Conservation (phyloP, 2,113 vertebrate species). For the zebrafish (Danio rerio) region DNA sequence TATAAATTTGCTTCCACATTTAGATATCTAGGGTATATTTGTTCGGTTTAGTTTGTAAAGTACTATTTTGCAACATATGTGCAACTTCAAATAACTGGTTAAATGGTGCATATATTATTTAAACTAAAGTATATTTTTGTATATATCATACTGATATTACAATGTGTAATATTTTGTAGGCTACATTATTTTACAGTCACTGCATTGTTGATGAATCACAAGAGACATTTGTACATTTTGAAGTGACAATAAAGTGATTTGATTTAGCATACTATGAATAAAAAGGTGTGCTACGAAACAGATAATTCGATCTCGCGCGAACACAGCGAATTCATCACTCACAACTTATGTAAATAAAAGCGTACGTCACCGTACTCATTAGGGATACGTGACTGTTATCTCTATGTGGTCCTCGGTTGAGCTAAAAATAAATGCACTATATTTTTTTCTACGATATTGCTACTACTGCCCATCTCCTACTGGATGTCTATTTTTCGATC, state of each 20-base stretch:
- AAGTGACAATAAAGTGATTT: not conserved
- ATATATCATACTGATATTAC: not conserved
- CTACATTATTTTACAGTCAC: not conserved
- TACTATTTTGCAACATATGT: not conserved
- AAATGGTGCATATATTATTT: not conserved
- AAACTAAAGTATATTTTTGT: not conserved
- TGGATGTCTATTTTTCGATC: conserved; percentile 56
- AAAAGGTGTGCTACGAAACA: not conserved
- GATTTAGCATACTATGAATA: not conserved
- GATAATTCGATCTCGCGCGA: not conserved
- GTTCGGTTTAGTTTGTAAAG: not conserved
- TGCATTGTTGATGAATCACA: not conserved
- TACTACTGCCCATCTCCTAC: conserved; percentile 66
- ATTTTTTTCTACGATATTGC: conserved; percentile 71
- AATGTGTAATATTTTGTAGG: not conserved
- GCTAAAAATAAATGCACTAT: conserved; percentile 73
- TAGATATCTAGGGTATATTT: not conserved
- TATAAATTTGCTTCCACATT: no score
- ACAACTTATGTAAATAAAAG: conserved; percentile 8
- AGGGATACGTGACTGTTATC: conserved; percentile 15
- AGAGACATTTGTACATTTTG: no score
- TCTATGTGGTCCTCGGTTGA: conserved; percentile 49
- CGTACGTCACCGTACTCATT: conserved; percentile 8
- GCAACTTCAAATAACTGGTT: not conserved
- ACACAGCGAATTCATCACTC: not conserved